Base-by-base conservation (phyloP, 2,113 vertebrate genomes). In the Oreochromis tanganicae region DNA sequence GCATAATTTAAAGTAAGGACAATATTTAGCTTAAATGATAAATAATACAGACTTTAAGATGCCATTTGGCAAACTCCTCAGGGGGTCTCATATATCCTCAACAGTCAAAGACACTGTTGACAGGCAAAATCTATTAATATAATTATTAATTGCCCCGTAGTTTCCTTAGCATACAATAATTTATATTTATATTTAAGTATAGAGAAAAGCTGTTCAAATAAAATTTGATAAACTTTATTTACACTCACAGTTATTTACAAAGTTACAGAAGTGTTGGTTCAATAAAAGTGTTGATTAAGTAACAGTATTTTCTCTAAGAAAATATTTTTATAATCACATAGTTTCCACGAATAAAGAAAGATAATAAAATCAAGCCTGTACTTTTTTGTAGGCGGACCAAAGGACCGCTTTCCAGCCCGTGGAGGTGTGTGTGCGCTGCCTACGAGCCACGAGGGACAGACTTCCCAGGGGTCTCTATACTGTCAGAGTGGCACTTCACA, bases 391-490 rank as follows among this genome's bases (percentile, higher is more conserved):
- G 97, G 95, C 83, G 63, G 95, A 96, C 71, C 92, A 82, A 88
- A 89, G 79, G 24, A 80, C 52, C 56, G 87, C n/a, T 7, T 95
- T 90, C 0, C 97, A 97, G 88, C 92, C 75, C 2, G 87, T 98
- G 87, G 96, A 98, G 87, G 96, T 99, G 85, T 92, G 80, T 5
- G 46, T 99, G 87, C 95, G 93, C 88, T 98, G 97, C 92, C 87
- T 98, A 10, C 96, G 97, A 24, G 97, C 97, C 34, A 94, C 97
- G 85, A 97, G 97, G 92, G 97, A 98, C 95, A 99, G 99, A 86
- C 94, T 97, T 48, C 97, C 97, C 21, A 95, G 88, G 92, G 98
- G 98, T 38, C 95, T 82, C 73, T 99, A 98, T 81, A 9, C 89
- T 11, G 92, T 99, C 85, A 96, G 89, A 36, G 91, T 97, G 94